Evolutionary conservation across 2,113 vertebrate genomes (phyloP).

Genomic region (Balaeniceps rex): DNA sequence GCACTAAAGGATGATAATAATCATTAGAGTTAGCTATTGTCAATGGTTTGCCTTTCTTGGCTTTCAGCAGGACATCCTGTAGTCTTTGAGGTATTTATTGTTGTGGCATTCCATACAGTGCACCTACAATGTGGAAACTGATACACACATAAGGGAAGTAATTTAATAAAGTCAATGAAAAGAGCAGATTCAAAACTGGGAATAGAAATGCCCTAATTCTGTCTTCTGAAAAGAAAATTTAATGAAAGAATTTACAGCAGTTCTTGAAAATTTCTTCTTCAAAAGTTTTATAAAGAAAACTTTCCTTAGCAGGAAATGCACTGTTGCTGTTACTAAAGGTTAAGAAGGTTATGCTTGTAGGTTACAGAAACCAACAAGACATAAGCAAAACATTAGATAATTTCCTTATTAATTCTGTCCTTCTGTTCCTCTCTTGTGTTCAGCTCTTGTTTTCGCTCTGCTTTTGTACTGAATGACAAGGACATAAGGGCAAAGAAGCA

Average conservation of each 20-base stretch:
- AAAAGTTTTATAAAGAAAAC: neutral
- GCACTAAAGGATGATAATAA: neutral
- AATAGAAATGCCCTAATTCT: neutral
- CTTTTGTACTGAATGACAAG: neutral
- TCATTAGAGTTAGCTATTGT: neutral
- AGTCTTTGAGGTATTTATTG: neutral
- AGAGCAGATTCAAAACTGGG: neutral
- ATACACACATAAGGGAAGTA: neutral
- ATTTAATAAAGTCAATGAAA: neutral
- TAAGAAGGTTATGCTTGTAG: no score
- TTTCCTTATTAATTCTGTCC: neutral
- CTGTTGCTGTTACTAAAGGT: neutral
- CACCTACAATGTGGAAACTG: neutral
- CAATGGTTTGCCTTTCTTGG: neutral
- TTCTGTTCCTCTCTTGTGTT: neutral
- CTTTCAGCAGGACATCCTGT: neutral
- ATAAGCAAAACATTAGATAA: neutral
- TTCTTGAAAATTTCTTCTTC: neutral
- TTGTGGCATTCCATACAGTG: rapidly evolving
- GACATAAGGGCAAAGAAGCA: neutral
- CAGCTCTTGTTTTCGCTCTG: neutral
- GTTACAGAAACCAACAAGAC: neutral
- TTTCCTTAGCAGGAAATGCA: neutral
- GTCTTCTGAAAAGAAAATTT: neutral
- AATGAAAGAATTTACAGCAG: neutral